Conservation (phyloP, 2,113 vertebrate genomes). For the Promerops cafer region DNA sequence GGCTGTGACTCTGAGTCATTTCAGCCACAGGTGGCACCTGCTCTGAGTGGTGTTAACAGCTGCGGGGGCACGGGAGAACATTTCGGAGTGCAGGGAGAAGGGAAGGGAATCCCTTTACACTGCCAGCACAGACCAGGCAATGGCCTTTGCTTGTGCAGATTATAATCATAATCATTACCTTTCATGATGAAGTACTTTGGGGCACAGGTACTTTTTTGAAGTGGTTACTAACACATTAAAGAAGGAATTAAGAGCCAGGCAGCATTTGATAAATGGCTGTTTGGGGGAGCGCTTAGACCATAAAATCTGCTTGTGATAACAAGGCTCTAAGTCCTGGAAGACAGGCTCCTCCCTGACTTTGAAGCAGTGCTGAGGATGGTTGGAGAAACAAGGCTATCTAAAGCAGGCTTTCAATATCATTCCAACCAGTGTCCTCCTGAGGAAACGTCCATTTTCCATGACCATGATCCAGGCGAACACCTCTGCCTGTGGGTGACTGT, state of each 20-base stretch:
- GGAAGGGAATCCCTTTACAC: constrained; percentile 8
- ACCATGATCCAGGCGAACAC: neutral
- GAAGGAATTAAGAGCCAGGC: constrained; percentile 25
- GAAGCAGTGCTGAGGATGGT: neutral
- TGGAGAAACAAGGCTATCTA: neutral
- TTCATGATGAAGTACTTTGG: constrained; percentile 54
- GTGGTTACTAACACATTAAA: constrained; percentile 62
- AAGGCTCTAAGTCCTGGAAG: neutral
- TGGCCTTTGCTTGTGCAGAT: constrained; percentile 51
- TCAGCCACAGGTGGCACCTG: neutral
- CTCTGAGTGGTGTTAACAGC: neutral
- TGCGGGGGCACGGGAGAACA: neutral
- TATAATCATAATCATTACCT: constrained; percentile 58
- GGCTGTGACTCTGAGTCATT: neutral
- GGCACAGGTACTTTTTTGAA: constrained; percentile 28
- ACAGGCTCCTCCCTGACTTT: neutral
- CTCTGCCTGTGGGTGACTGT: neutral
- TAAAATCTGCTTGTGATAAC: constrained; percentile 21
- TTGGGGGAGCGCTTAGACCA: constrained; percentile 22
- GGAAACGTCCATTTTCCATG: neutral
- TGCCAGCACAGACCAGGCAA: neutral
- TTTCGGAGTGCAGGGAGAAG: neutral
- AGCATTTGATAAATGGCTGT: constrained; percentile 46
- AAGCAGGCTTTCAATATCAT: neutral
- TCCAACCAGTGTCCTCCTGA: neutral